These are phyloP conservation scores for Neogobius melanostomus DNA, from an alignment of 2,113 vertebrate species.

Conservation along the genomic window DNA sequence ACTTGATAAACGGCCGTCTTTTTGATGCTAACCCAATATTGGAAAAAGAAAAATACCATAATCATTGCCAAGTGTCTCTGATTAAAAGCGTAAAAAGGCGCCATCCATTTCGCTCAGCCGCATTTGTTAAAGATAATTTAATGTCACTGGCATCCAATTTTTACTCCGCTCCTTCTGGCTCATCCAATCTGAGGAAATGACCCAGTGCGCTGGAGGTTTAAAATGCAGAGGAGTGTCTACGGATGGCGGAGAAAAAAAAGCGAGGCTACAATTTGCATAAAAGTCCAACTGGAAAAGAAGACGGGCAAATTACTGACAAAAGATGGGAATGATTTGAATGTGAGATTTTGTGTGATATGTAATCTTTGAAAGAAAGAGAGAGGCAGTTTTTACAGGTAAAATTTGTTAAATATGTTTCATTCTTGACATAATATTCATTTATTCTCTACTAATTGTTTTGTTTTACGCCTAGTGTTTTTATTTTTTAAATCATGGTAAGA, in stretches of 20 bases:
- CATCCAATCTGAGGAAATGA: background rate
- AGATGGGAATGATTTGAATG: background rate
- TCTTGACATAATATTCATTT: too few species aligned
- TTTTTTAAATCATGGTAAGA: too few species aligned
- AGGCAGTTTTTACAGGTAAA: too few species aligned
- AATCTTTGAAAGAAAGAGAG: too few species aligned
- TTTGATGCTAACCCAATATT: background rate
- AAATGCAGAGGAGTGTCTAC: background rate
- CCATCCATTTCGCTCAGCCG: background rate
- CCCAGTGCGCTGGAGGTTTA: background rate
- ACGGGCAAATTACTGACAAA: background rate
- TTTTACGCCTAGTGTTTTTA: too few species aligned
- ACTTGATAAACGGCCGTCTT: background rate
- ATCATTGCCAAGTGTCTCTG: background rate
- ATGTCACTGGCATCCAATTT: background rate
- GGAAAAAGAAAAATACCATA: background rate
- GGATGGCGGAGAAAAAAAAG: background rate
- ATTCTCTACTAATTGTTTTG: too few species aligned
- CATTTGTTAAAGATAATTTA: conserved; percentile 1
- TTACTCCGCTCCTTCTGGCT: background rate
- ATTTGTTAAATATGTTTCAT: too few species aligned
- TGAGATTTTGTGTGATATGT: too few species aligned
- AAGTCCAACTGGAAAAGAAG: background rate
- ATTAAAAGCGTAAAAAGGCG: background rate
- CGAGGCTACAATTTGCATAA: background rate